These are phyloP conservation scores for Diorhabda sublineata DNA, from an alignment of 1,140 invertebrate species.

Conservation along the genomic window DNA sequence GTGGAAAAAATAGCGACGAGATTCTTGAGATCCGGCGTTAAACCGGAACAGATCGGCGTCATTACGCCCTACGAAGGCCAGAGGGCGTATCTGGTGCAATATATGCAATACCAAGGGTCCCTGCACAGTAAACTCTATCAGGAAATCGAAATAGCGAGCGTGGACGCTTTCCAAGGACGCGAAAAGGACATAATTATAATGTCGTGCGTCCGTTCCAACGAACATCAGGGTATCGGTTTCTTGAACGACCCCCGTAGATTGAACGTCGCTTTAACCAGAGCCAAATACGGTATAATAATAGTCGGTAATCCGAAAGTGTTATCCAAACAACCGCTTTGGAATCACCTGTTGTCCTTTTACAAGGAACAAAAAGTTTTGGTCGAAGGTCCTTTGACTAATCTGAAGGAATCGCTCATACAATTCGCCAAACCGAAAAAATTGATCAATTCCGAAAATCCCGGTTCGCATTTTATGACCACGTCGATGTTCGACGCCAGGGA, in stretches of 20 bases:
- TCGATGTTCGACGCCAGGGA: constrained; percentile 90
- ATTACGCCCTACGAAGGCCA: constrained; percentile 99
- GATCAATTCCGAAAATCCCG: constrained; percentile 90
- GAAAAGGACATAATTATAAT: constrained; percentile 99
- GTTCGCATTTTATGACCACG: constrained; percentile 95
- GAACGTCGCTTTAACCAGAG: constrained; percentile 96
- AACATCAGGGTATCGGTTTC: constrained; percentile 92
- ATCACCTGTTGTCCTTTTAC: constrained; percentile 95
- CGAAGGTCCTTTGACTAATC: constrained; percentile 95
- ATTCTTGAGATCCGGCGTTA: constrained; percentile 90
- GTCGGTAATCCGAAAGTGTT: constrained; percentile 99
- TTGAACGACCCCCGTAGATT: constrained; percentile 95
- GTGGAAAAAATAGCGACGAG: constrained; percentile 96
- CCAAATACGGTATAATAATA: constrained; percentile 97
- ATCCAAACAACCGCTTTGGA: constrained; percentile 97
- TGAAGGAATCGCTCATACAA: constrained; percentile 95
- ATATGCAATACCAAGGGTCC: constrained; percentile 98
- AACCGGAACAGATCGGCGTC: constrained; percentile 98
- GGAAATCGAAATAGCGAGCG: constrained; percentile 98
- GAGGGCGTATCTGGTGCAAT: constrained; percentile 94
- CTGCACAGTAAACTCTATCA: constrained; percentile 96
- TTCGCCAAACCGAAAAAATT: constrained; percentile 97
- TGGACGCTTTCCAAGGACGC: constrained; percentile 96
- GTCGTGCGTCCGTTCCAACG: constrained; percentile 89
- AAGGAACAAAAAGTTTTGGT: constrained; percentile 95